Conservation (phyloP, 2,888 invertebrate genomes). For the Biston betularia region DNA sequence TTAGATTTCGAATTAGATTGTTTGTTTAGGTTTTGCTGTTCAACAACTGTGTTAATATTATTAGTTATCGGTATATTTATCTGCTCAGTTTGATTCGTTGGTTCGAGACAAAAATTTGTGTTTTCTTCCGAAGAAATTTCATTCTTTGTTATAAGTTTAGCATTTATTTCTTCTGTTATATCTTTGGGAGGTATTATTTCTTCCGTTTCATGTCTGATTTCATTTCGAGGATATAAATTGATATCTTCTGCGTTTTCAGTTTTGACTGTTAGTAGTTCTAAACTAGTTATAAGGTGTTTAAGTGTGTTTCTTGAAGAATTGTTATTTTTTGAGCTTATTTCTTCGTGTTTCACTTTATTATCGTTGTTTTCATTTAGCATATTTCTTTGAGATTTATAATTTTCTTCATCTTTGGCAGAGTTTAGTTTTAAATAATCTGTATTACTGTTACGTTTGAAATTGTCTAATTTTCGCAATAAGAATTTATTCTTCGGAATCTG, state of each 20-base stretch:
- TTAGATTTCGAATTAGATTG: background rate
- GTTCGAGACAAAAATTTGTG: background rate
- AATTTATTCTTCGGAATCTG: background rate
- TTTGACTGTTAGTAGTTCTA: background rate
- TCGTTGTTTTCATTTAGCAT: background rate
- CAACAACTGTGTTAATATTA: background rate
- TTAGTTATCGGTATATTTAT: background rate
- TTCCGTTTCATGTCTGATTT: background rate
- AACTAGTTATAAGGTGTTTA: background rate
- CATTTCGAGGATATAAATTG: background rate
- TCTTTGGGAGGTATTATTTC: too few species aligned
- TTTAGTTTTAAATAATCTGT: background rate
- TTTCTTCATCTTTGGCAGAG: background rate
- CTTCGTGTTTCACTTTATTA: background rate
- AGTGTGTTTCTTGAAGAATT: background rate
- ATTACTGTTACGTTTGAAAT: background rate
- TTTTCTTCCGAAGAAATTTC: background rate
- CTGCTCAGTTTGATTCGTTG: background rate
- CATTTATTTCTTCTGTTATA: background rate
- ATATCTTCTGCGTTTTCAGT: background rate
- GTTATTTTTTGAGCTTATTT: background rate
- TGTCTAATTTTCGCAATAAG: constrained; percentile 9
- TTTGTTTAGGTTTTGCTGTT: background rate
- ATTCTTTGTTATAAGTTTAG: background rate
- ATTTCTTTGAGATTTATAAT: background rate